Evolutionary conservation across 2,888 invertebrate species (phyloP).

Genomic region (Sthenelais limicola): DNA sequence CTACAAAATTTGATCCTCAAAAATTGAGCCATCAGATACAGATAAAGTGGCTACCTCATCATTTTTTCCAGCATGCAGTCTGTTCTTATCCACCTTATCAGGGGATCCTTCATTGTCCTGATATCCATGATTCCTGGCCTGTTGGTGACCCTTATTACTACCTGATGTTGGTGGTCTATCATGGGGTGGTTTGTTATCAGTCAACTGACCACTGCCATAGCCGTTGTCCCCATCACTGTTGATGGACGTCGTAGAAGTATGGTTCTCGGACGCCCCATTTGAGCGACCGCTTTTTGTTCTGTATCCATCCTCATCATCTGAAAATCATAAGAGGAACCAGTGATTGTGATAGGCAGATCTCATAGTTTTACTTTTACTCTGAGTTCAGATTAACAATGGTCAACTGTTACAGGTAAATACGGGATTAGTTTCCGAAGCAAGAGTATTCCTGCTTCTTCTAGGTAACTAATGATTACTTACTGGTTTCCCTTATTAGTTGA

Average conservation of each 20-base stretch:
- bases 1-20: neutral
- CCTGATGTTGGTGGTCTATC: slow-evolving; percentile 5
- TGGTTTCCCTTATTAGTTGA: too few relatives aligned
- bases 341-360: too few relatives aligned
- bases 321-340: too few relatives aligned
- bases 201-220: slow-evolving; percentile 13
- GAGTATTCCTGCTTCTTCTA: too few relatives aligned
- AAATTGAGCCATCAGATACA: neutral
- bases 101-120: neutral
- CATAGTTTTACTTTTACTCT: too few relatives aligned
- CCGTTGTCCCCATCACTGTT: slow-evolving; percentile 28
- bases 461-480: too few relatives aligned
- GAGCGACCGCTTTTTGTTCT: too few relatives aligned
- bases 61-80: neutral
- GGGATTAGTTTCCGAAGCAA: too few relatives aligned
- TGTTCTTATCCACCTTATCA: neutral
- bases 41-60: slow-evolving; percentile 23
- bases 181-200: slow-evolving; percentile 11
- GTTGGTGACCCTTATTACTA: neutral
- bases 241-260: slow-evolving; percentile 16
- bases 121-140: neutral
- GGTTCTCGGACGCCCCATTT: slow-evolving; percentile 18
- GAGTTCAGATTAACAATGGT: too few relatives aligned
- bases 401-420: too few relatives aligned
- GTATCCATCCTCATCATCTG: too few relatives aligned